phyloP scores from a whole-genome alignment of 1,140 invertebrate species.

The Protaetia brevitarsis region DNA sequence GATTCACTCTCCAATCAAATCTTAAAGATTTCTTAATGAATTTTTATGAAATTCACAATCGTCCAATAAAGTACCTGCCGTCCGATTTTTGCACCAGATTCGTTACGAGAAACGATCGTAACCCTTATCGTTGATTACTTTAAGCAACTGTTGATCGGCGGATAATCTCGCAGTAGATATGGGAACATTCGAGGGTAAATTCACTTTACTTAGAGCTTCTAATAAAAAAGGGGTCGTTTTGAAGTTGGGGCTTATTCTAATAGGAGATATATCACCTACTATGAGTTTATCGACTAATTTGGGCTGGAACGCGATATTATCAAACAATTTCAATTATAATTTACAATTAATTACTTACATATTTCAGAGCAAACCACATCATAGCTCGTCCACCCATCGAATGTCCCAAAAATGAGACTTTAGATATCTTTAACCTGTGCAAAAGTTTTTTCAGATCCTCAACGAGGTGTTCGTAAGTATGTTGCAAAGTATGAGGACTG shows the following conservation, averaged over 20 bases:
- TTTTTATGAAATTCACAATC: constrained; percentile 33
- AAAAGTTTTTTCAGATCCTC: constrained; percentile 70
- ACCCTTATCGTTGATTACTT: constrained; percentile 49
- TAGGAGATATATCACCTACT: constrained; percentile 82
- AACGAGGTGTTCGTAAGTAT: constrained; percentile 70
- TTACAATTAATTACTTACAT: constrained; percentile 33
- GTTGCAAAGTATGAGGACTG: constrained; percentile 71
- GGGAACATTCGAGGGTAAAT: constrained; percentile 57
- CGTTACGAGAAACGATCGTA: constrained; percentile 55
- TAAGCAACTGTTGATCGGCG: constrained; percentile 55
- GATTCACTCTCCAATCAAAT: constrained; percentile 42
- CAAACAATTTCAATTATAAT: not conserved
- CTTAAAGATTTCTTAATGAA: constrained; percentile 50
- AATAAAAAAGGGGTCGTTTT: constrained; percentile 55
- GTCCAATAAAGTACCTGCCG: constrained; percentile 12
- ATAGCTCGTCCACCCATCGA: constrained; percentile 87
- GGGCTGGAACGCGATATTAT: constrained; percentile 57
- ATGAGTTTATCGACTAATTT: constrained; percentile 74
- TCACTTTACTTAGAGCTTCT: constrained; percentile 60
- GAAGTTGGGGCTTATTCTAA: constrained; percentile 42
- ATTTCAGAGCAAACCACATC: constrained; percentile 73
- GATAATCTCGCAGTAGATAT: constrained; percentile 64
- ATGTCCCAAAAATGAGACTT: constrained; percentile 76
- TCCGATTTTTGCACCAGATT: constrained; percentile 46
- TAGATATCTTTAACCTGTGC: constrained; percentile 57